A percentile compares a stretch with the other conserved stretches of the same genome.
phyloP scores from a whole-genome alignment of 2,888 invertebrate genomes.

The Saturnia japonica region DNA sequence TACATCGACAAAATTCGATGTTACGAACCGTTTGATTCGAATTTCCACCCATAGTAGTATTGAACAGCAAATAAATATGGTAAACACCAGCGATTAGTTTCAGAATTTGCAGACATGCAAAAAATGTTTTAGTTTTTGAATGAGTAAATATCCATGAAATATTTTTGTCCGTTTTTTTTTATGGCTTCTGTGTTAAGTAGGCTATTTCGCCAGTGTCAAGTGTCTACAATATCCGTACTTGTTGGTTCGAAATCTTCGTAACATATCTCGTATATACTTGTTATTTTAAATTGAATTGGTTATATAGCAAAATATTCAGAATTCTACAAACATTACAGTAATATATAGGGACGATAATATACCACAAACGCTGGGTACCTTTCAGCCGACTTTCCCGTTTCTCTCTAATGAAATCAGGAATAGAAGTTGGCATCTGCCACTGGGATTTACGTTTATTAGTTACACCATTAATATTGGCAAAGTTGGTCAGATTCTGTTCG shows the following conservation, averaged over 20 bases:
- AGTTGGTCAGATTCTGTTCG: slow-evolving; percentile 1
- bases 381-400: background rate
- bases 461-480: slow-evolving; percentile 8
- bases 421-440: slow-evolving; percentile 12
- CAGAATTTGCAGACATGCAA: background rate
- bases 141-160: no score
- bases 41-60: background rate
- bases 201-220: no score
- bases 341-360: no score
- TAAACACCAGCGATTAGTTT: background rate
- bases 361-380: background rate
- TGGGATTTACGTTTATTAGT: slow-evolving; percentile 12
- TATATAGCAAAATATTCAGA: no score
- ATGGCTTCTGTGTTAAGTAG: no score
- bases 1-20: background rate
- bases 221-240: no score
- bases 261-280: no score
- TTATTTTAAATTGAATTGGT: no score
- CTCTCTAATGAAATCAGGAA: background rate
- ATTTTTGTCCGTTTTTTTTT: no score
- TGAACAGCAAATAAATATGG: background rate
- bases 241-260: no score
- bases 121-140: background rate
- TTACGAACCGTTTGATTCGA: background rate
- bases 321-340: no score